phyloP scores from a whole-genome alignment of 1,140 invertebrate genomes.

The Drosophila sp. region DNA sequence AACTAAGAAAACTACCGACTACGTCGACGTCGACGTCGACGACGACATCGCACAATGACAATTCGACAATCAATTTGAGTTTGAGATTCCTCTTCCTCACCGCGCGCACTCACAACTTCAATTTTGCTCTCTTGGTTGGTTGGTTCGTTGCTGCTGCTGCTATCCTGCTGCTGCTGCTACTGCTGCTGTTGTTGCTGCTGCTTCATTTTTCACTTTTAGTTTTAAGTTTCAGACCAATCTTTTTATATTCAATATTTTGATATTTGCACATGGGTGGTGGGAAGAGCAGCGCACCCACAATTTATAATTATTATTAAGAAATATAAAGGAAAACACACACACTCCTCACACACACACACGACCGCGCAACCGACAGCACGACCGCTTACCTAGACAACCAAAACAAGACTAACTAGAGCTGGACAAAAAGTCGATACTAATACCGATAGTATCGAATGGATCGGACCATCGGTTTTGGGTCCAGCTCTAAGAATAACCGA shows the following conservation, averaged over 20 bases:
- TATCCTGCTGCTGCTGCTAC: not conserved
- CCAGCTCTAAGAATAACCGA: not conserved
- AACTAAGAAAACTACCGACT: conserved; percentile 21
- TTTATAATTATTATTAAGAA: conserved; percentile 30
- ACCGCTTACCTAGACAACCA: conserved; percentile 10
- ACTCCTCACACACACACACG: conserved; percentile 25
- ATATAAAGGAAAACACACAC: conserved; percentile 30
- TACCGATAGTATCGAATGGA: not conserved
- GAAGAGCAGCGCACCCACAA: conserved; percentile 4
- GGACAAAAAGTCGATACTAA: not conserved
- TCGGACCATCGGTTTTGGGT: not conserved
- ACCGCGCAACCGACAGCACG: conserved; percentile 13
- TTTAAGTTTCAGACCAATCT: conserved; percentile 2
- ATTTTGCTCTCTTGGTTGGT: conserved; percentile 8
- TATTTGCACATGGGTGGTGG: conserved; percentile 20
- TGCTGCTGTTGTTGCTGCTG: conserved; percentile 1
- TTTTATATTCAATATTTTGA: conserved; percentile 15
- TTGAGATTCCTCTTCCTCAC: conserved; percentile 3
- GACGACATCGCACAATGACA: conserved; percentile 18
- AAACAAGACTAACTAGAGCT: conserved; percentile 11
- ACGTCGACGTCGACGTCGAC: conserved; percentile 30
- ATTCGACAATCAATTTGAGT: conserved; percentile 23
- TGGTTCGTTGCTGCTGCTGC: not conserved
- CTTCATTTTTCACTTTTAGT: conserved; percentile 22
- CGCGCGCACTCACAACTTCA: conserved; percentile 22